A percentile compares a stretch with the other conserved stretches of the same genome.
phyloP scores from a whole-genome alignment of 92 coral and sea anemone genomes.

The Parazoanthus atlanticus region DNA sequence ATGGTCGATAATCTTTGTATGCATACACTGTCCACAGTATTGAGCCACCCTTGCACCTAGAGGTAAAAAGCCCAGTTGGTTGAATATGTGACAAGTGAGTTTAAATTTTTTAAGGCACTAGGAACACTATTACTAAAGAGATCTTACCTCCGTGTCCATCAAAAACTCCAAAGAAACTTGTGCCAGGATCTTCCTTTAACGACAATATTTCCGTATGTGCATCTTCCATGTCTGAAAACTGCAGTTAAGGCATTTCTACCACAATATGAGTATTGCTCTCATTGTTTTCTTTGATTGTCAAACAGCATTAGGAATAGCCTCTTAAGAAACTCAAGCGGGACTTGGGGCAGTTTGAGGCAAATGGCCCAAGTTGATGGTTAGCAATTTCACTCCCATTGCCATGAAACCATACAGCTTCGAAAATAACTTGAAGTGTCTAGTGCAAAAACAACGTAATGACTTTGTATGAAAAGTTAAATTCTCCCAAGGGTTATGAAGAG shows the following conservation, averaged over 20 bases:
- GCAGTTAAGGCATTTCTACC: conserved; percentile 39
- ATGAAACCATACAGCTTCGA: too few relatives aligned
- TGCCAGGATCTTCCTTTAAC: conserved; percentile 88
- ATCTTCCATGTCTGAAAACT: conserved; percentile 93
- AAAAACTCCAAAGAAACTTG: conserved; percentile 96
- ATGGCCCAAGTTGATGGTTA: too few relatives aligned
- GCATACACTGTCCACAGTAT: conserved; percentile 88
- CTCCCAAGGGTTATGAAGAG: too few relatives aligned
- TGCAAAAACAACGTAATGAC: too few relatives aligned
- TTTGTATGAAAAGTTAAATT: too few relatives aligned
- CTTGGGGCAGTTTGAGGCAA: too few relatives aligned
- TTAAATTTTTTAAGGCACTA: too few relatives aligned
- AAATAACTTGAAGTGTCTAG: too few relatives aligned
- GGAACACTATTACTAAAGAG: background rate
- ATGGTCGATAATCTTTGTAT: conserved; percentile 74
- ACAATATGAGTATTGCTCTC: background rate
- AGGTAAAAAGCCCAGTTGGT: background rate
- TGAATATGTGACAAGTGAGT: background rate
- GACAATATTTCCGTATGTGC: conserved; percentile 95
- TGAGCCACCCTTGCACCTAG: conserved; percentile 96
- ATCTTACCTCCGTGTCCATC: conserved; percentile 98
- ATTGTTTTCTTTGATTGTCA: background rate
- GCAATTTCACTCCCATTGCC: too few relatives aligned
- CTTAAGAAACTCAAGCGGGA: too few relatives aligned
- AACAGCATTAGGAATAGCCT: too few relatives aligned